These are phyloP conservation scores for Actinia equina DNA, from an alignment of 64 coral and sea anemone genomes.

Conservation along the genomic window DNA sequence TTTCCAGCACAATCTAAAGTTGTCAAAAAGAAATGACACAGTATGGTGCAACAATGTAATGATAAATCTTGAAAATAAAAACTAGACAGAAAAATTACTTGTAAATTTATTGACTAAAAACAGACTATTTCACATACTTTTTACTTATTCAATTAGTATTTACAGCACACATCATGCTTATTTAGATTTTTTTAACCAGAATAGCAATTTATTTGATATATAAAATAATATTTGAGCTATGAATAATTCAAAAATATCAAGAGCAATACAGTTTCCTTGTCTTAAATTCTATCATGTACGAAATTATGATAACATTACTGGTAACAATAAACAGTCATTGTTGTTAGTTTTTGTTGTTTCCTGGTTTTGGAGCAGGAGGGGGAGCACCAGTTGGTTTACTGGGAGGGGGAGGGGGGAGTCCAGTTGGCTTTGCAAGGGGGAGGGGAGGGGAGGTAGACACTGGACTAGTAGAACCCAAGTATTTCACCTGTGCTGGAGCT, in stretches of 20 bases:
- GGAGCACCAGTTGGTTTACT: conserved; percentile 36
- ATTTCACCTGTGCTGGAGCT: conserved; percentile 49
- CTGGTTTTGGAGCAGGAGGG: conserved; percentile 38
- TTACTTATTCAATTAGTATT: neutral
- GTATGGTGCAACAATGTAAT: too few species aligned
- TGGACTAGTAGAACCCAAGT: conserved; percentile 83
- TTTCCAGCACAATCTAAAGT: too few species aligned
- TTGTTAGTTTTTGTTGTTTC: neutral
- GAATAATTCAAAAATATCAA: conserved; percentile 3
- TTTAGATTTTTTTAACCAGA: neutral
- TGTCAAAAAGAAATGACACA: too few species aligned
- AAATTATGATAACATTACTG: neutral
- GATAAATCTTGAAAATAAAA: too few species aligned
- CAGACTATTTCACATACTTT: neutral
- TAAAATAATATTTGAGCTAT: conserved; percentile 7
- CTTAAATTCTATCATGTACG: neutral
- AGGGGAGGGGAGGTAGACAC: conserved; percentile 39
- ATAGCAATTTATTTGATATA: neutral
- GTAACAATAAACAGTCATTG: neutral
- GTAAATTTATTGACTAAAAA: neutral
- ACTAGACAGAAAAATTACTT: too few species aligned
- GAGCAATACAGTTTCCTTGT: neutral
- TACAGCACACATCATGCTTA: neutral
- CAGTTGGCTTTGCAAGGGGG: conserved; percentile 30
- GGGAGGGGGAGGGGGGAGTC: conserved; percentile 41